Evolutionary conservation across 1,140 invertebrate genomes (phyloP), one percentile per base, ranked within the genome.

Genomic region (Drosophila eugracilis): DNA sequence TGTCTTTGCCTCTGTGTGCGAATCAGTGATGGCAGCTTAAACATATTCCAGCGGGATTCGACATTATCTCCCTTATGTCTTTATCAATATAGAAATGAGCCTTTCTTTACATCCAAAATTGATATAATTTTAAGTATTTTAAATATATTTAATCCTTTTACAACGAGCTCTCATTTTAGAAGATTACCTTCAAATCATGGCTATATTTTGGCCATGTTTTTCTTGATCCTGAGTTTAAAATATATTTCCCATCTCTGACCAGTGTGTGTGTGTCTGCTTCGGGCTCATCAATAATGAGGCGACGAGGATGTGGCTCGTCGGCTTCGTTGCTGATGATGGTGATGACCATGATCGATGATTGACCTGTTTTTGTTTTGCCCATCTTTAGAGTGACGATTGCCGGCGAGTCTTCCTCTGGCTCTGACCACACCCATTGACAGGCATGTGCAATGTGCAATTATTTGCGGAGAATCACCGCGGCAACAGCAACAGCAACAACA

Each of bases 271-370:
- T 17, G 22, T 34, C 30, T 57, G 44, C 44, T 70, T 47, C 37
- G 63, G 59, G 50, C 83, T 72, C 83, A 88, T 89, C 83, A 88
- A 86, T 88, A 81, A 86, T 63, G 57, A 73, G 69, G 49, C 57
- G 57, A 63, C 47, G 48, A 73, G 70, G 70, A 74, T 74, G 69
- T 54, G 55, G 48, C 69, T 41, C 52, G 36, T 45, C 57, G 72
- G 28, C 62, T 47, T 47, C 53, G 58, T 34, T 67, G 63, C 65
- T 77, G 69, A 65, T 70, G 66, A 69, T 77, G 77, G 59, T 81
- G 81, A 81, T 85, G 85, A 78, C 85, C 86, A 89, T 89, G 85
- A 89, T 89, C 85, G 85, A 89, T 89, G 85, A 85, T 85, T 88
- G 78, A 76, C 83, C 83, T 78, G 74, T 86, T 88, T 88, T 88